phyloP scores from a whole-genome alignment of 2,797 vertebrate genomes.

The Leptatherina wallacei region DNA sequence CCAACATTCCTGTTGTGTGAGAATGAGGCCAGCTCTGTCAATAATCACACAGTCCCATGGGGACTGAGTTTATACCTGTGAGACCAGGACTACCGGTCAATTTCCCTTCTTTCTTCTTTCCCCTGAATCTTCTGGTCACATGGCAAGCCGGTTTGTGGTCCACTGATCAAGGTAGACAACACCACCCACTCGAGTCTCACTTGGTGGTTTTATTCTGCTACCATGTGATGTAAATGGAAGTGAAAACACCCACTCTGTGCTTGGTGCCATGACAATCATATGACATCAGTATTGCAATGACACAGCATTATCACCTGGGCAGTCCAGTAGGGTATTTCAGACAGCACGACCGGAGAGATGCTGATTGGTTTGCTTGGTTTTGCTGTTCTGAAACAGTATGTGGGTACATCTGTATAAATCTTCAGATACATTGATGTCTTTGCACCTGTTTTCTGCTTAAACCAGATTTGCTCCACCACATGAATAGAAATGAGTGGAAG shows the following conservation, averaged over 20 bases:
- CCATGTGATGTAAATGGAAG: slow-evolving; percentile 80
- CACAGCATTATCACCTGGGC: slow-evolving; percentile 57
- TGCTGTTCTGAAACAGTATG: slow-evolving; percentile 26
- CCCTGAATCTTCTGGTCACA: slow-evolving; percentile 14
- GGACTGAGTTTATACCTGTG: slow-evolving; percentile 16
- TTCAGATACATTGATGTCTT: slow-evolving; percentile 1
- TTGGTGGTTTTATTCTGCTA: slow-evolving; percentile 60
- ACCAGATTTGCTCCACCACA: background rate
- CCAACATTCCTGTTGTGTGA: slow-evolving; percentile 6
- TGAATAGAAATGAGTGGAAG: slow-evolving; percentile 10
- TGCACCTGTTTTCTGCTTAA: background rate
- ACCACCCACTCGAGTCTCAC: slow-evolving; percentile 68
- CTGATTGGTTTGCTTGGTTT: slow-evolving; percentile 11
- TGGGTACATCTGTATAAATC: background rate
- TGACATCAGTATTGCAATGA: slow-evolving; percentile 73
- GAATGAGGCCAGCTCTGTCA: background rate
- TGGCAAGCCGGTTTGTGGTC: slow-evolving; percentile 36
- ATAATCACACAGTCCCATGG: slow-evolving; percentile 11
- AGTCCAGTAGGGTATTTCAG: slow-evolving; percentile 21
- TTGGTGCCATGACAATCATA: slow-evolving; percentile 65
- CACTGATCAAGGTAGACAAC: slow-evolving; percentile 57
- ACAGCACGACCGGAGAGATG: slow-evolving; percentile 7
- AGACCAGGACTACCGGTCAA: background rate
- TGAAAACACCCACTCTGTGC: slow-evolving; percentile 70
- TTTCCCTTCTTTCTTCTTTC: background rate